Conservation (phyloP, 2,113 vertebrate species). For the Saccopteryx bilineata region DNA sequence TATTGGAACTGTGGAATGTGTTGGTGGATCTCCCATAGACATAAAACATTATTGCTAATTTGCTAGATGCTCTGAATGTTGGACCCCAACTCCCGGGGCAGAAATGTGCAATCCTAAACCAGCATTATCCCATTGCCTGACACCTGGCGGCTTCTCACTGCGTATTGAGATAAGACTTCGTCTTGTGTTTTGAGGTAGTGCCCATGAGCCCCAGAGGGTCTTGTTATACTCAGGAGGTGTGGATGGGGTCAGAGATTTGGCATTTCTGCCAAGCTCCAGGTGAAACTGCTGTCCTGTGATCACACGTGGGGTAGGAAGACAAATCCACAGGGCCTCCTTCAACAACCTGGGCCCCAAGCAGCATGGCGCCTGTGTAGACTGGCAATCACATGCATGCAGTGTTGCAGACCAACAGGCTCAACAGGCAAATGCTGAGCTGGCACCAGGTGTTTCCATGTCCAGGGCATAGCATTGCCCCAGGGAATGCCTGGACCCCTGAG, state of each 20-base stretch:
- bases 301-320: background rate
- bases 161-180: background rate
- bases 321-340: background rate
- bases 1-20: background rate
- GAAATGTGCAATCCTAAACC: background rate
- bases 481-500: background rate
- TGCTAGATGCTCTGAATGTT: background rate
- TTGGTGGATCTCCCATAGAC: background rate
- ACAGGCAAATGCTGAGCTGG: background rate
- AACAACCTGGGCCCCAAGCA: background rate
- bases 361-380: fast-evolving
- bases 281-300: background rate
- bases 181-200: background rate
- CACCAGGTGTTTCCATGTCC: background rate
- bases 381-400: background rate
- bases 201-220: background rate
- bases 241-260: background rate
- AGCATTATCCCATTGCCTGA: background rate
- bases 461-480: no score
- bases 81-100: background rate
- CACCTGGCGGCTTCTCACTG: background rate
- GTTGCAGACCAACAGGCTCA: background rate
- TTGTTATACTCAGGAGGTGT: background rate
- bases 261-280: background rate
- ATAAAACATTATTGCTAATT: background rate